These are phyloP conservation scores for Benitochromis conjunctus DNA, from an alignment of 2,113 vertebrate genomes.

Conservation along the genomic window DNA sequence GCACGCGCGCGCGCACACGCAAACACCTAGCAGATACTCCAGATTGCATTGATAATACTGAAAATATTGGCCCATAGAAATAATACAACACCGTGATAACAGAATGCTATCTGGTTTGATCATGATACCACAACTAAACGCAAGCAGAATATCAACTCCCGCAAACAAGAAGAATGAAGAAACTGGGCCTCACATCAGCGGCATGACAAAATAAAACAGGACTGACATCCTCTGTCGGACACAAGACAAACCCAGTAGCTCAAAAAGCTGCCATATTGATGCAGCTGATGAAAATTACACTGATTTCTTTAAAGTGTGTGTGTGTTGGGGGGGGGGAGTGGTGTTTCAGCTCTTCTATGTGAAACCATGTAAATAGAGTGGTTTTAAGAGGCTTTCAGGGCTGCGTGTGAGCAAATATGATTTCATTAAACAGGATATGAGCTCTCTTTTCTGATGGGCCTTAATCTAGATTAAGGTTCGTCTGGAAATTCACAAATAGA, in stretches of 20 bases:
- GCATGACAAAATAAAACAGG: constrained; percentile 43
- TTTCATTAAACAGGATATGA: constrained; percentile 70
- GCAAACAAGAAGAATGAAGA: constrained; percentile 60
- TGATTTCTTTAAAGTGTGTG: neutral
- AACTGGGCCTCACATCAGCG: constrained; percentile 39
- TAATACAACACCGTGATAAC: constrained; percentile 72
- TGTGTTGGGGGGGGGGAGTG: neutral
- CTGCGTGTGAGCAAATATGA: constrained; percentile 51
- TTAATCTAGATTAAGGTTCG: constrained; percentile 67
- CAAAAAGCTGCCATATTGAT: neutral
- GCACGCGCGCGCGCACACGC: constrained; percentile 13
- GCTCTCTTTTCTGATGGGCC: constrained; percentile 50
- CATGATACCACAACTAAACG: constrained; percentile 61
- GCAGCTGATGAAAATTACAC: constrained; percentile 6
- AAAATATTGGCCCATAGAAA: constrained; percentile 77
- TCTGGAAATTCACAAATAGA: constrained; percentile 60
- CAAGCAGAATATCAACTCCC: constrained; percentile 66
- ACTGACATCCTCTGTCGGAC: constrained; percentile 17
- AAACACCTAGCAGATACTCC: constrained; percentile 63
- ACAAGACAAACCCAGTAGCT: constrained; percentile 11
- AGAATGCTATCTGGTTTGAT: constrained; percentile 53
- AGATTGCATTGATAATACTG: constrained; percentile 71
- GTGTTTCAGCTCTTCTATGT: constrained; percentile 24
- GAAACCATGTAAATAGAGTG: constrained; percentile 51
- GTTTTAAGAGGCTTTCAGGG: constrained; percentile 60